Evolutionary conservation across 2,113 vertebrate species (phyloP).

Genomic region (Lepus americanus): DNA sequence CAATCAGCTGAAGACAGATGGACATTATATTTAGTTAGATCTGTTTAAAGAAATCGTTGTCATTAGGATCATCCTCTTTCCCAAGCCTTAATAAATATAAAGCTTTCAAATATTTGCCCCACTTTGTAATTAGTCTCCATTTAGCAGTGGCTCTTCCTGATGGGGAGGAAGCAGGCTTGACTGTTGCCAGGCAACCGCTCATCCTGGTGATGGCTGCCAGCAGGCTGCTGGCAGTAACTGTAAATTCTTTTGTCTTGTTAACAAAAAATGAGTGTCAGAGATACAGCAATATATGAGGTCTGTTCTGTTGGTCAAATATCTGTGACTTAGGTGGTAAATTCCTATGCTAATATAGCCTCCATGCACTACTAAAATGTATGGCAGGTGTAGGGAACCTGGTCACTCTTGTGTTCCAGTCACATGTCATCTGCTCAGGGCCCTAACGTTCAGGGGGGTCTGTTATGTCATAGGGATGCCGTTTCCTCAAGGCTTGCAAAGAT

Average conservation of each 20-base stretch:
- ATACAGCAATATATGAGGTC: constrained; percentile 60
- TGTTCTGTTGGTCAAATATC: constrained; percentile 65
- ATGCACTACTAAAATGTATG: neutral
- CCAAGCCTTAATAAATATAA: constrained; percentile 63
- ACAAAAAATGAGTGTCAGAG: constrained; percentile 80
- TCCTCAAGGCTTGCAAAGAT: neutral
- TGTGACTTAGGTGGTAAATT: constrained; percentile 53
- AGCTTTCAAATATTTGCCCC: constrained; percentile 76
- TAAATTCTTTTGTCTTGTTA: constrained; percentile 85
- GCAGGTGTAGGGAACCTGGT: neutral
- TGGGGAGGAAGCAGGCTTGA: constrained; percentile 83
- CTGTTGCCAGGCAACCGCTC: constrained; percentile 89
- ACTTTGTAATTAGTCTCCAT: constrained; percentile 82
- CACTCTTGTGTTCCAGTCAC: neutral
- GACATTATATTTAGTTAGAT: constrained; percentile 59
- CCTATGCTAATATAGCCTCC: neutral
- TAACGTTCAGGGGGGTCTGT: neutral
- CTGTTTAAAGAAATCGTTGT: constrained; percentile 72
- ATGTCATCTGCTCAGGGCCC: rapidly evolving
- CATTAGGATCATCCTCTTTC: constrained; percentile 41
- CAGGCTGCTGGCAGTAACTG: constrained; percentile 84
- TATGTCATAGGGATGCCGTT: neutral
- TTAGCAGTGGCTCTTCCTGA: constrained; percentile 78
- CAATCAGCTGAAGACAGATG: constrained; percentile 49
- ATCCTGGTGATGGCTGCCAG: constrained; percentile 87